Conservation (phyloP, 2,797 vertebrate species). For the Hypotaenidia okinawae region DNA sequence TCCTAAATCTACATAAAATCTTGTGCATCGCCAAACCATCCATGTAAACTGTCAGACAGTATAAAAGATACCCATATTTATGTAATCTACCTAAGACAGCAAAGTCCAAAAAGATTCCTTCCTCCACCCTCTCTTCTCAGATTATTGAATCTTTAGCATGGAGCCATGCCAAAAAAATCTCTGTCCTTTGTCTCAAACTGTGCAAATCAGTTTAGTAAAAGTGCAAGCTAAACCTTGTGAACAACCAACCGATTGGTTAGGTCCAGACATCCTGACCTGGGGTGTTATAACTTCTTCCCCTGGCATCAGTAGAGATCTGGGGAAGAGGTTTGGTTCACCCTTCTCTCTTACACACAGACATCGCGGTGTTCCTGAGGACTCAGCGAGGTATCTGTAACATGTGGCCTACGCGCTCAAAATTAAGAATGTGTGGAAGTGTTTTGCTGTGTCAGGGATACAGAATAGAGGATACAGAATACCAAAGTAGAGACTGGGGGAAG, state of each 20-base stretch:
- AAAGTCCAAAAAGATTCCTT: background rate
- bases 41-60: background rate
- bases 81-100: background rate
- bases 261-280: background rate
- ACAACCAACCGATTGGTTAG: background rate
- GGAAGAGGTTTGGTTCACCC: accelerated
- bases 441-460: background rate
- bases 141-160: background rate
- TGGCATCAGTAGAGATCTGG: background rate
- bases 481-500: too few species aligned
- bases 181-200: background rate
- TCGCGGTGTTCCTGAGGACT: background rate
- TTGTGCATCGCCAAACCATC: background rate
- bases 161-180: background rate
- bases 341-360: background rate
- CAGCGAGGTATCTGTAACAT: background rate
- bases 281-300: background rate
- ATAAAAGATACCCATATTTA: background rate
- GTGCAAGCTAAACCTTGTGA: background rate
- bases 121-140: background rate
- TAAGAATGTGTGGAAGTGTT: background rate
- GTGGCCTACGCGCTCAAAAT: accelerated
- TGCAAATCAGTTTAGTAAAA: background rate
- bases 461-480: background rate
- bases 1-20: background rate